Conservation (phyloP, 2,888 invertebrate species). For the Aradus depressus region DNA sequence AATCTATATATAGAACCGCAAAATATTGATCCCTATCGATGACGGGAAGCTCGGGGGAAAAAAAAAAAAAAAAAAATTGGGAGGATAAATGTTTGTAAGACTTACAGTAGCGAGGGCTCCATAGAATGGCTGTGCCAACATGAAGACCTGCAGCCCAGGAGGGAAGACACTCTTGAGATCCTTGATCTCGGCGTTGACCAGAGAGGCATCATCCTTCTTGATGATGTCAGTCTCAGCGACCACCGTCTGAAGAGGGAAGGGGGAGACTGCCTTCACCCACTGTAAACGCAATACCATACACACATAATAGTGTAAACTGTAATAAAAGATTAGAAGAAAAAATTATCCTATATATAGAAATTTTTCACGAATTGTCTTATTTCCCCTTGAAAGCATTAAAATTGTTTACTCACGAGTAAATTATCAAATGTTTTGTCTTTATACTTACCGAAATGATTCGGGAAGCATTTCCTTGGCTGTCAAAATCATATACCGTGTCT, state of each 20-base stretch:
- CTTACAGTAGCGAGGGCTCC: slow-evolving; percentile 65
- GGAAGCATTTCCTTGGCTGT: slow-evolving; percentile 49
- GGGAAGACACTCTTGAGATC: slow-evolving; percentile 56
- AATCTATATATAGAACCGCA: too few species aligned
- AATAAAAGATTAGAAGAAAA: slow-evolving; percentile 2
- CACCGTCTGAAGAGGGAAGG: slow-evolving; percentile 59
- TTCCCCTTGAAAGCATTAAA: too few species aligned
- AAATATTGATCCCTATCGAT: too few species aligned
- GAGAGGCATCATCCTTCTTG: slow-evolving; percentile 32
- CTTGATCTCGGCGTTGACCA: slow-evolving; percentile 35
- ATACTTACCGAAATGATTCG: slow-evolving; percentile 46
- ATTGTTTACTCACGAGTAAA: too few species aligned
- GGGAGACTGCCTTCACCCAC: slow-evolving; percentile 51
- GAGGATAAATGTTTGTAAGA: neutral
- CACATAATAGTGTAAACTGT: neutral
- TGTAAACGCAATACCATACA: slow-evolving; percentile 34
- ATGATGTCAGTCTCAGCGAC: slow-evolving; percentile 44
- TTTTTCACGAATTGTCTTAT: too few species aligned
- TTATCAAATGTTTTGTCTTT: too few species aligned
- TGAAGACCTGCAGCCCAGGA: slow-evolving; percentile 55
- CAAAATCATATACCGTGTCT: slow-evolving; percentile 53
- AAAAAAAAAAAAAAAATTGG: too few species aligned
- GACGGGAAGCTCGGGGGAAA: too few species aligned
- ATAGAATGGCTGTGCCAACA: slow-evolving; percentile 67
- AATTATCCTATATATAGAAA: too few species aligned